Base-by-base conservation (phyloP, 2,797 vertebrate genomes). In the Halcyon smyrnensis region DNA sequence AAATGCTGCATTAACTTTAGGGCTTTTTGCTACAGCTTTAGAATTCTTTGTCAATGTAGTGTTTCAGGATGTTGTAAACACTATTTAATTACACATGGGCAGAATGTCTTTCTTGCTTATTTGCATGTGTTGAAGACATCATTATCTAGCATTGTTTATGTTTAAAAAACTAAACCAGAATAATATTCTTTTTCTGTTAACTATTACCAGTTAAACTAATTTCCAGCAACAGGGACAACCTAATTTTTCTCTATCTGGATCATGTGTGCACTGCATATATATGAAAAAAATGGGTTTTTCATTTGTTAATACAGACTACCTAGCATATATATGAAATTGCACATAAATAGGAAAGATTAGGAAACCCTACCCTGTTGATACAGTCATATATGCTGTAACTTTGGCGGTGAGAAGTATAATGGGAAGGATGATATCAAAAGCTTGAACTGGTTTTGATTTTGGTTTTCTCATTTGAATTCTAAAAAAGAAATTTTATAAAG, bases 221-320 rank as follows among this genome's bases (percentile, higher is more conserved):
- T 89, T 64, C 19, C 23, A 74, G 9, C 14, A 56, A 25, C 6
- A 18, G 8, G 12, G 7, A 2, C 9, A 48, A 48, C 34, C 28
- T 39, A 23, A 23, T 71, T 81, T 77, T 34, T 73, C 8, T 65
- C 23, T 70, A 3, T 46, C 21, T 62, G 24, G 34, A 16, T 68
- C 4, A 24, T 0, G 0, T 41, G 16, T 48, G 28, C 60, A n/a
- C 2, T 32, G 30, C 43, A 43, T 51, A 69, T 41, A 41, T 23
- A 10, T 23, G 3, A 11, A 34, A 69, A 80, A 70, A 85, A 18
- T 2, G 17, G 1, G 0, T 0, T 3, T 11, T 75, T 62, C 2
- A 6, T 83, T 81, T 75, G 27, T 81, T 71, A 73, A 32, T 70
- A 18, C 13, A 69, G 30, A 30, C 10, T 73, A 85, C 3, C 7